A percentile compares a stretch with the other conserved stretches of the same genome.
These are phyloP conservation scores for Trypoxylus dichotomus DNA, from an alignment of 1,140 invertebrate genomes.

Conservation along the genomic window DNA sequence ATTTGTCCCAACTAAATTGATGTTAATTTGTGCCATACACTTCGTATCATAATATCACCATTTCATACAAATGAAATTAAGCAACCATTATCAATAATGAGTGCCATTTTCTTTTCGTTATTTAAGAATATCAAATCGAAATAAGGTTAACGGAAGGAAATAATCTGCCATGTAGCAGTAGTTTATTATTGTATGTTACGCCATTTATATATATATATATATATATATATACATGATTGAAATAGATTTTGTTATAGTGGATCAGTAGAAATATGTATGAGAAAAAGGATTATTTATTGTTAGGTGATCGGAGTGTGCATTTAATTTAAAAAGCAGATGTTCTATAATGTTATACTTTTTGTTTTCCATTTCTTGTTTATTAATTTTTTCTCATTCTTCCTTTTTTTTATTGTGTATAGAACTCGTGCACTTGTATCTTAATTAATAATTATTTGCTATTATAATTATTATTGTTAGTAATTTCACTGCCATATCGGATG, in stretches of 20 bases:
- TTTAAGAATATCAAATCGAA: too few species aligned
- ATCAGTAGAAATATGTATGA: background rate
- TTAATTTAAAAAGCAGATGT: background rate
- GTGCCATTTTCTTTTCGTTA: too few species aligned
- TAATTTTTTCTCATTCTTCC: background rate
- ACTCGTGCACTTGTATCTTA: slow-evolving; percentile 9
- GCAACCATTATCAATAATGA: too few species aligned
- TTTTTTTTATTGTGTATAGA: slow-evolving; percentile 9
- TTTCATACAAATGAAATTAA: background rate
- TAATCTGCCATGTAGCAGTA: background rate
- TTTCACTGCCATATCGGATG: slow-evolving; percentile 30
- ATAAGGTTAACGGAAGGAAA: background rate
- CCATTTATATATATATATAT: slow-evolving; percentile 13
- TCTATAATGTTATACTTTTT: background rate
- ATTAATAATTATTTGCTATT: slow-evolving; percentile 1
- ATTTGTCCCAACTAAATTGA: background rate
- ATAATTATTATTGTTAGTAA: slow-evolving; percentile 15
- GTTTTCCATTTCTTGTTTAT: background rate
- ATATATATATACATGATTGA: background rate
- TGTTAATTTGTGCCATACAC: background rate
- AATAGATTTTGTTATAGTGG: background rate
- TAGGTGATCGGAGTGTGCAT: slow-evolving; percentile 38
- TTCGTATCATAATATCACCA: background rate
- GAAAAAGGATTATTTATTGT: slow-evolving; percentile 34
- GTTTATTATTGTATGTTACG: slow-evolving; percentile 10